Conservation (phyloP, 2,888 invertebrate species). For the Melipona beecheii region DNA sequence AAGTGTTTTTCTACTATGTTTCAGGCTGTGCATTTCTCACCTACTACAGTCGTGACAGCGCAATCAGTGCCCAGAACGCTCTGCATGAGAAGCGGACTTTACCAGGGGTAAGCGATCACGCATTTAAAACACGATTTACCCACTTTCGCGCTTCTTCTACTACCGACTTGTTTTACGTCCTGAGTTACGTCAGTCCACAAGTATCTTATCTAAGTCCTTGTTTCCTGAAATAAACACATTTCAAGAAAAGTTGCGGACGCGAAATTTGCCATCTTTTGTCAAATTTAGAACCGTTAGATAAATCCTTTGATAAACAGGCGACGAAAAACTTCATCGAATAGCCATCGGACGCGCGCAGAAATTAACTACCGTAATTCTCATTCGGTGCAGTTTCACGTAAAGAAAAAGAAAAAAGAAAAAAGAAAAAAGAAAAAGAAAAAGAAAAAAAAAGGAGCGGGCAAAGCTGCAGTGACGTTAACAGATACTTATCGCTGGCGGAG, state of each 20-base stretch:
- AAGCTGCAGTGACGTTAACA: conserved; percentile 64
- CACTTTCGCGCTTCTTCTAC: conserved; percentile 53
- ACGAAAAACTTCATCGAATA: conserved; percentile 48
- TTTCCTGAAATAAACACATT: background rate
- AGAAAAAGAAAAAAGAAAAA: background rate
- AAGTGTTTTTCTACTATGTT: conserved; percentile 79
- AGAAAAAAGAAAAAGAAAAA: background rate
- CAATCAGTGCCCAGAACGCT: conserved; percentile 95
- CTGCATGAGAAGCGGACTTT: conserved; percentile 99
- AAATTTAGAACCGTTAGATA: conserved; percentile 29
- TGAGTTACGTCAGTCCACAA: background rate
- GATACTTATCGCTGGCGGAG: conserved; percentile 66
- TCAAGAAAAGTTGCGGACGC: background rate
- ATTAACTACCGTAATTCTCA: conserved; percentile 39
- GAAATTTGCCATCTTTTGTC: conserved; percentile 8
- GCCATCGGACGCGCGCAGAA: conserved; percentile 28
- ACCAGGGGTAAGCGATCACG: conserved; percentile 94
- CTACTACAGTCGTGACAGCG: conserved; percentile 98
- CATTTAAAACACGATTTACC: conserved; percentile 54
- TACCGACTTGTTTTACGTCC: conserved; percentile 46
- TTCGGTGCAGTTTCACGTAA: conserved; percentile 12
- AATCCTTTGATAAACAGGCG: conserved; percentile 21
- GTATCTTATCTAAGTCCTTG: background rate
- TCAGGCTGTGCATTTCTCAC: conserved; percentile 99
- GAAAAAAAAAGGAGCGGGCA: background rate